These are phyloP conservation scores for Prorops nasuta DNA, from an alignment of 1,140 invertebrate species.

Conservation along the genomic window DNA sequence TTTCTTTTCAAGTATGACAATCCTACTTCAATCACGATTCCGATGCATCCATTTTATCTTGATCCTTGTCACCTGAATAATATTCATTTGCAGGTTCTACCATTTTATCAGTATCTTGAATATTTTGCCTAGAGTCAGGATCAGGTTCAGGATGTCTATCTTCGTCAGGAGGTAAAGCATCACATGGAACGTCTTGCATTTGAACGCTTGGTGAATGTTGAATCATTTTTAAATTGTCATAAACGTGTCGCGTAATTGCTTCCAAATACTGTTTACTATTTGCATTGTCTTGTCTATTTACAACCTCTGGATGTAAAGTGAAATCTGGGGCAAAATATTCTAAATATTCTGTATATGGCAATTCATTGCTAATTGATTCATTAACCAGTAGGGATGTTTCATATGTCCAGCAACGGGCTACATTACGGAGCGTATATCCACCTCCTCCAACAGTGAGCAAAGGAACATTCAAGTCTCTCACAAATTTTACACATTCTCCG, in stretches of 20 bases:
- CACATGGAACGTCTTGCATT: slow-evolving; percentile 89
- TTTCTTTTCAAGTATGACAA: neutral
- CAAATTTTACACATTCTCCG: slow-evolving; percentile 95
- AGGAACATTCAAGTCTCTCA: slow-evolving; percentile 91
- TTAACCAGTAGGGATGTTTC: slow-evolving; percentile 94
- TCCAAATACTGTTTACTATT: slow-evolving; percentile 92
- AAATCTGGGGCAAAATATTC: slow-evolving; percentile 97
- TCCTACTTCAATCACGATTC: slow-evolving; percentile 36
- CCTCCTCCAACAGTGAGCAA: slow-evolving; percentile 94
- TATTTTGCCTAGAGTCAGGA: slow-evolving; percentile 77
- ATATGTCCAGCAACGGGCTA: slow-evolving; percentile 98
- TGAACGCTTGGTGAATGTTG: slow-evolving; percentile 88
- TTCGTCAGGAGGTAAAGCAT: slow-evolving; percentile 67
- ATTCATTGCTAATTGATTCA: slow-evolving; percentile 86
- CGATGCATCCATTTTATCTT: slow-evolving; percentile 63
- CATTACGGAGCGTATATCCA: slow-evolving; percentile 96
- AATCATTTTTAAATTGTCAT: slow-evolving; percentile 86
- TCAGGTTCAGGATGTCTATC: slow-evolving; percentile 74
- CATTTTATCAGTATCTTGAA: slow-evolving; percentile 80
- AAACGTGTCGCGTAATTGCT: slow-evolving; percentile 76
- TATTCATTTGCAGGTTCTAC: slow-evolving; percentile 90
- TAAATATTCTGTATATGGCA: slow-evolving; percentile 91
- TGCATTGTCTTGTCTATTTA: slow-evolving; percentile 82
- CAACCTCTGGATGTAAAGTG: slow-evolving; percentile 86
- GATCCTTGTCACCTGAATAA: slow-evolving; percentile 85